A percentile compares a stretch with the other conserved stretches of the same genome.
Conservation (phyloP, 1,140 invertebrate genomes). For the Saccostrea echinata region DNA sequence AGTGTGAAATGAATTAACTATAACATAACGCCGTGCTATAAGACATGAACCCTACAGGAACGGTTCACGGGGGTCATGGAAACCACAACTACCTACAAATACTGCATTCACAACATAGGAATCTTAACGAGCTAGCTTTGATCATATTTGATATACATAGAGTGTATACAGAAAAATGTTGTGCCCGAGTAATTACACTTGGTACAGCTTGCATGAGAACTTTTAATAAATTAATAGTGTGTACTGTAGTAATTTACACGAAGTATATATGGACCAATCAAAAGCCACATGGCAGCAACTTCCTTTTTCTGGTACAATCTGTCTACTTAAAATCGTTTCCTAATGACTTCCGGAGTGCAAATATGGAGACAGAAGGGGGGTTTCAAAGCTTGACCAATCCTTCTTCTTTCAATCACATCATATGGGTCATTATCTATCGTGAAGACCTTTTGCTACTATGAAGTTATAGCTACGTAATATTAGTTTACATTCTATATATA, state of each 20-base stretch:
- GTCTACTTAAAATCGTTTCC: not conserved
- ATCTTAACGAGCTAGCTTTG: constrained; percentile 10
- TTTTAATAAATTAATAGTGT: too few relatives aligned
- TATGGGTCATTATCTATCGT: too few relatives aligned
- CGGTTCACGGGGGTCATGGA: constrained; percentile 1
- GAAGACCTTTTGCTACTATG: too few relatives aligned
- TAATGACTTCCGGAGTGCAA: not conserved
- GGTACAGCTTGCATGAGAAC: not conserved
- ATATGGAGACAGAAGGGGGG: not conserved
- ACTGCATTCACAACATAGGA: not conserved
- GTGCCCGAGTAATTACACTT: not conserved
- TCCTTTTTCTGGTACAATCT: constrained; percentile 4
- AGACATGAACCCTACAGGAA: not conserved
- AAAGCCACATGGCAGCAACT: not conserved
- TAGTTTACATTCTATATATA: not conserved
- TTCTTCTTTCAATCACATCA: not conserved
- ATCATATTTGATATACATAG: not conserved
- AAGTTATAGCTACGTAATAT: not conserved
- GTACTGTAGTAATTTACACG: not conserved
- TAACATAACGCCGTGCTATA: not conserved
- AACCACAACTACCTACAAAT: constrained; percentile 26
- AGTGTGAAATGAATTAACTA: not conserved
- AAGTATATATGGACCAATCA: constrained; percentile 13
- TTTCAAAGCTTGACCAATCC: not conserved
- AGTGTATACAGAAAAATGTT: not conserved